Evolutionary conservation across 2,888 invertebrate species (phyloP).

Genomic region (Tetragonisca angustula): DNA sequence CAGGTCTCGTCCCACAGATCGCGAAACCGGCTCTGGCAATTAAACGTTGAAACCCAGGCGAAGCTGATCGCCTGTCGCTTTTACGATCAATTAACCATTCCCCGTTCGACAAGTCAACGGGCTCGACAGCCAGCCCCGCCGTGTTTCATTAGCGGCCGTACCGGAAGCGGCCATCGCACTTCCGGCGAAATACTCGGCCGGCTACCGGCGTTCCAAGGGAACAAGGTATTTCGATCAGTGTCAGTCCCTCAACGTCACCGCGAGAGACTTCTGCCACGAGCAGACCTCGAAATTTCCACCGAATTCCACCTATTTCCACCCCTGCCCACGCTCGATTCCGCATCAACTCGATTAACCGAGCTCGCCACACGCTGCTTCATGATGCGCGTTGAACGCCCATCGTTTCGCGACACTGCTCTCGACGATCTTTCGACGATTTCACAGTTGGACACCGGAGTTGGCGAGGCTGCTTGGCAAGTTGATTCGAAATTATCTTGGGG

Average conservation of each 20-base stretch:
- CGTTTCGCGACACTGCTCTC: too few relatives aligned
- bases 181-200: conserved; percentile 51
- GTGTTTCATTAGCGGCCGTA: conserved; percentile 71
- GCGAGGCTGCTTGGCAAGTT: too few relatives aligned
- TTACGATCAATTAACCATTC: conserved; percentile 62
- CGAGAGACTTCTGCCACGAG: conserved; percentile 47
- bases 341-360: conserved; percentile 40
- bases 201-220: conserved; percentile 64
- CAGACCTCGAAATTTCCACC: conserved; percentile 21
- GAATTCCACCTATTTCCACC: conserved; percentile 44
- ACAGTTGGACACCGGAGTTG: background rate
- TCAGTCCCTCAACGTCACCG: conserved; percentile 51
- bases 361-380: background rate
- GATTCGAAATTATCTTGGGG: too few relatives aligned
- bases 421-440: background rate
- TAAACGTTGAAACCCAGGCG: conserved; percentile 35
- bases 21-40: conserved; percentile 31
- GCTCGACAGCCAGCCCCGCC: conserved; percentile 46
- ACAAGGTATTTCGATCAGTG: conserved; percentile 78
- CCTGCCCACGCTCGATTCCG: background rate
- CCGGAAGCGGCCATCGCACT: conserved; percentile 54
- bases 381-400: background rate
- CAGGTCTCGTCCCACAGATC: background rate
- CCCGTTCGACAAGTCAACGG: conserved; percentile 44
- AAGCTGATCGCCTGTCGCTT: conserved; percentile 44